These are phyloP conservation scores for Trichomalopsis sarcophagae DNA, from an alignment of 1,140 invertebrate genomes.

Conservation along the genomic window DNA sequence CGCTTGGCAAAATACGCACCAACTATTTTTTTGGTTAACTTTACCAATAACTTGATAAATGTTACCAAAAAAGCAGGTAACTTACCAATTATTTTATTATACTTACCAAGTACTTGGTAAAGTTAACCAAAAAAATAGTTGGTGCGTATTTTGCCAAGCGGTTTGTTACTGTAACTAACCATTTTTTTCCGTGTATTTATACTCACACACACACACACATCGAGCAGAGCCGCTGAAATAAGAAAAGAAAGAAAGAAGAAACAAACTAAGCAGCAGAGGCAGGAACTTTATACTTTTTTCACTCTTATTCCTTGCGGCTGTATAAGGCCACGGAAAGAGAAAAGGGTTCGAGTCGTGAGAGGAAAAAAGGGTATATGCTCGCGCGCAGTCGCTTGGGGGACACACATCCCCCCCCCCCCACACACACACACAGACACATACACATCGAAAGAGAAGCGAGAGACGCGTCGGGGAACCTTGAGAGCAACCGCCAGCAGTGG, in stretches of 20 bases:
- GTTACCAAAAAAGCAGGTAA: too few species aligned
- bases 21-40: too few species aligned
- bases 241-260: background rate
- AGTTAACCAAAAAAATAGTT: too few species aligned
- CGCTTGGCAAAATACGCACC: too few species aligned
- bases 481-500: background rate
- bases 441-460: background rate
- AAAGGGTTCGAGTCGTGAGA: conserved; percentile 27
- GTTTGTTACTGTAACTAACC: too few species aligned
- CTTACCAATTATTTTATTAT: too few species aligned
- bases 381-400: background rate
- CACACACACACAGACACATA: background rate
- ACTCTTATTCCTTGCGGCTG: conserved; percentile 19
- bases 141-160: too few species aligned
- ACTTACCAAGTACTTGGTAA: too few species aligned
- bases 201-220: background rate
- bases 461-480: conserved; percentile 2
- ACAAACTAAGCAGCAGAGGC: background rate
- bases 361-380: conserved; percentile 17
- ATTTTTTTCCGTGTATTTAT: too few species aligned
- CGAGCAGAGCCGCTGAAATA: background rate
- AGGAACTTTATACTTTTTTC: conserved; percentile 19
- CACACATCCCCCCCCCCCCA: too few species aligned
- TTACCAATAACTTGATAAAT: too few species aligned
- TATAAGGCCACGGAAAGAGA: background rate